A percentile compares a stretch with the other conserved stretches of the same genome.
Conservation (phyloP, 2,888 invertebrate species). For the Gasteruption jaculator region DNA sequence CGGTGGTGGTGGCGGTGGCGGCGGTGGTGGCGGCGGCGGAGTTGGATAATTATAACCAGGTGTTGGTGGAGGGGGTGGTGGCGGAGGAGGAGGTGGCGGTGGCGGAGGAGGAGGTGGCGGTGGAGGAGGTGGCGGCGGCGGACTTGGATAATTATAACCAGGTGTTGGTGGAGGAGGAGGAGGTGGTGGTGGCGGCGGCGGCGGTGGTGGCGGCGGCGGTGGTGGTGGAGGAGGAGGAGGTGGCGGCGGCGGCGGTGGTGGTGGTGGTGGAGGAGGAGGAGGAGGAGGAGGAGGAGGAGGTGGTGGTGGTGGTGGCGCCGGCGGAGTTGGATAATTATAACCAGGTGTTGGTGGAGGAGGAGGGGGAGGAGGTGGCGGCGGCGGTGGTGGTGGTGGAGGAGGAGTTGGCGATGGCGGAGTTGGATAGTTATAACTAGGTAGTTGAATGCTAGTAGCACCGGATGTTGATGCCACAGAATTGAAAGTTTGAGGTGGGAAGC, state of each 20-base stretch:
- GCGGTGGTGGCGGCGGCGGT: constrained; percentile 13
- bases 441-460: neutral
- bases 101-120: constrained; percentile 10
- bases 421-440: constrained; percentile 11
- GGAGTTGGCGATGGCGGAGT: constrained; percentile 15
- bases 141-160: constrained; percentile 13
- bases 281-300: constrained; percentile 9
- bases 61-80: constrained; percentile 6
- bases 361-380: constrained; percentile 13
- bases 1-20: constrained; percentile 14
- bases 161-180: constrained; percentile 10
- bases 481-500: neutral
- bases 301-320: constrained; percentile 1
- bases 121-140: neutral
- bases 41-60: constrained; percentile 18
- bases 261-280: neutral
- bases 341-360: constrained; percentile 7
- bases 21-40: constrained; percentile 11
- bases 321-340: constrained; percentile 13
- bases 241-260: constrained; percentile 6
- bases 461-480: constrained; percentile 2
- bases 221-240: constrained; percentile 17
- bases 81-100: constrained; percentile 11
- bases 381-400: constrained; percentile 11
- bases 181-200: constrained; percentile 11